Conservation (phyloP, 2,113 vertebrate species). For the Anhinga rufa region DNA sequence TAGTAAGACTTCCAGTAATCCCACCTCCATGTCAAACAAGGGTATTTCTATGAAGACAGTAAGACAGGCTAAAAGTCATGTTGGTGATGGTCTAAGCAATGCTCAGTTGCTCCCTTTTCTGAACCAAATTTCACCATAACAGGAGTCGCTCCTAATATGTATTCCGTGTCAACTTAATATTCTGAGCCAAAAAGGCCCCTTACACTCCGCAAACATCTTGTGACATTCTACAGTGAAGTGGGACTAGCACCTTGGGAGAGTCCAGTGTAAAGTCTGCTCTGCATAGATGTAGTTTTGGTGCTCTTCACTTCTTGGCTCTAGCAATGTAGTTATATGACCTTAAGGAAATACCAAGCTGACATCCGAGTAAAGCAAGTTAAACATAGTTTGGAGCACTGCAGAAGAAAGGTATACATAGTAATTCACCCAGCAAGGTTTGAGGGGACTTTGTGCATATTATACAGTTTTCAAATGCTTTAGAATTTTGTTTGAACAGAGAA, state of each 20-base stretch:
- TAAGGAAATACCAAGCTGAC: conserved; percentile 40
- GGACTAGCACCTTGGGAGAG: background rate
- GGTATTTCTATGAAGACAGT: background rate
- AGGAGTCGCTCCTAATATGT: background rate
- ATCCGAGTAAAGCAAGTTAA: conserved; percentile 32
- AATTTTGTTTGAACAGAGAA: conserved; percentile 22
- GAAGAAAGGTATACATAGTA: background rate
- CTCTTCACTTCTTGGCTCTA: background rate
- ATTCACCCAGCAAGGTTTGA: background rate
- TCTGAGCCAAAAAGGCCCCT: background rate
- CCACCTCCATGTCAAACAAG: background rate
- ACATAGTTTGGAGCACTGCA: background rate
- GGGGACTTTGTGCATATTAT: background rate
- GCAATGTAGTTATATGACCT: background rate
- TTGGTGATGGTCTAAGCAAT: background rate
- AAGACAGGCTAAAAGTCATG: background rate
- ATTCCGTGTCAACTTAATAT: background rate
- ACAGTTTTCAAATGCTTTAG: background rate
- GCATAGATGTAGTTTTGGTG: background rate
- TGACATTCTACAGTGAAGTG: background rate
- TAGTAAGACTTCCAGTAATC: background rate
- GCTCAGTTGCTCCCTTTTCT: background rate
- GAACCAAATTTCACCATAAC: background rate
- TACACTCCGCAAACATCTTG: background rate
- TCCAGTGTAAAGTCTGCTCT: background rate